Percentiles rank a stretch among this genome's conserved stretches.
These are phyloP conservation scores for Agrotis exclamationis DNA, from an alignment of 2,888 invertebrate genomes.

Conservation along the genomic window DNA sequence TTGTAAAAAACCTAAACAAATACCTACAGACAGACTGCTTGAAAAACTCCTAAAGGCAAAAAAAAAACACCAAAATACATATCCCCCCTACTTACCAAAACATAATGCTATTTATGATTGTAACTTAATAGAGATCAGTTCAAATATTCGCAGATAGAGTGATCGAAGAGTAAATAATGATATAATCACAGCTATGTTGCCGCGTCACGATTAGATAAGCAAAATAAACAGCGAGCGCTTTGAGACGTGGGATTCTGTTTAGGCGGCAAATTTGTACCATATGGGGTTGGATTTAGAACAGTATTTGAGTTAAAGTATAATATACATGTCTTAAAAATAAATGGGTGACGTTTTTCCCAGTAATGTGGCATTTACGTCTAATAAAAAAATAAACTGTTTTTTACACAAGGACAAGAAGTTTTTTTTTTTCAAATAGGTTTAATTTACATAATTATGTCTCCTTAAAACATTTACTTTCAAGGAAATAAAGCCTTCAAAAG, in stretches of 20 bases:
- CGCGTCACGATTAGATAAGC: constrained; percentile 59
- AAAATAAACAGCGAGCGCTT: constrained; percentile 45
- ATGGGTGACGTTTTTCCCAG: too few relatives aligned
- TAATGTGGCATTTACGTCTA: too few relatives aligned
- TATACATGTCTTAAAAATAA: too few relatives aligned
- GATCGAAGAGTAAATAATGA: constrained; percentile 58
- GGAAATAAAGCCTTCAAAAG: background rate
- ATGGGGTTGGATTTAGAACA: constrained; percentile 32
- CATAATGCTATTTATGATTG: constrained; percentile 19
- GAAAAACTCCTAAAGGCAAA: background rate
- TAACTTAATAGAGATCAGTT: constrained; percentile 43
- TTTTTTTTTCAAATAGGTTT: background rate
- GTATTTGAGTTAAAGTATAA: constrained; percentile 4
- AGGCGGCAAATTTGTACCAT: constrained; percentile 37
- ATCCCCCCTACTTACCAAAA: background rate
- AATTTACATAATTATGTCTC: background rate
- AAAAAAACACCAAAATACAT: background rate
- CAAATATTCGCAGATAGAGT: constrained; percentile 47
- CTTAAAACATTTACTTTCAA: background rate
- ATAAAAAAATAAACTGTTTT: too few relatives aligned
- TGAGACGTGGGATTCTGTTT: constrained; percentile 36
- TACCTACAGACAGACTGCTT: too few relatives aligned
- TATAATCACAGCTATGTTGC: constrained; percentile 45
- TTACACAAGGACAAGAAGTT: too few relatives aligned
- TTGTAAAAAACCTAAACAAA: background rate